Evolutionary conservation across 1,140 invertebrate species (phyloP).

Genomic region (Pseudomyrmex dendroicus): DNA sequence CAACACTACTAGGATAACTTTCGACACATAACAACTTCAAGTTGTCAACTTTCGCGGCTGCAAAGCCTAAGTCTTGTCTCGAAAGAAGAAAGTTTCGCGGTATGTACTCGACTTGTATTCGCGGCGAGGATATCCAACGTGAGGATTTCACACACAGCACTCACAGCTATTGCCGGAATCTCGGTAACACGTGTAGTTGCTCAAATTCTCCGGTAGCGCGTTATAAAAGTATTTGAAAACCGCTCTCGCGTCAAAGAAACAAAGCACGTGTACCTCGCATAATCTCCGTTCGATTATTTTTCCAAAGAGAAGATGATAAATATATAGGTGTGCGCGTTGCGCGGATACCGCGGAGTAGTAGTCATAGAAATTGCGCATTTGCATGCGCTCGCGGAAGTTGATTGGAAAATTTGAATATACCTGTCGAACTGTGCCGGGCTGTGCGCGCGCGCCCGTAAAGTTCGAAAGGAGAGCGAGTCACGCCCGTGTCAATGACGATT

Average conservation of each 20-base stretch:
- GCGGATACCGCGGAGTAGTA: background rate
- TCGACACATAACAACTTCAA: conserved; percentile 47
- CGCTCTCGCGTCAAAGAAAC: background rate
- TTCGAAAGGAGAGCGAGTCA: conserved; percentile 7
- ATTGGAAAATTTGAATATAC: conserved; percentile 46
- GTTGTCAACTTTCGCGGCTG: conserved; percentile 40
- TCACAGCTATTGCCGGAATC: background rate
- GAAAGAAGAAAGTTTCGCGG: conserved; percentile 43
- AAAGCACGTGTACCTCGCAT: background rate
- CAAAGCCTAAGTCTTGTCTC: conserved; percentile 54
- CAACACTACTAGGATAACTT: conserved; percentile 53
- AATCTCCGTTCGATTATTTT: background rate
- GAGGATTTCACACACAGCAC: background rate
- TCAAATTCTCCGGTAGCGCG: background rate
- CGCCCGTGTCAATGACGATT: conserved; percentile 62
- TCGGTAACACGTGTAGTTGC: background rate
- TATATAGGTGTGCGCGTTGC: background rate
- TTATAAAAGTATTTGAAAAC: background rate
- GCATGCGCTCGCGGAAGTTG: background rate
- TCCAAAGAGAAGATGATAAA: background rate
- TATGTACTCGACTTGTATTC: background rate
- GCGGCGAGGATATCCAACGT: conserved; percentile 1
- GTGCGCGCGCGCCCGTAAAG: background rate
- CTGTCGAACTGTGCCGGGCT: conserved; percentile 4
- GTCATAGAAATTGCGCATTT: background rate